Conservation (phyloP, 2,888 invertebrate genomes). For the Ectropis crepuscularia region DNA sequence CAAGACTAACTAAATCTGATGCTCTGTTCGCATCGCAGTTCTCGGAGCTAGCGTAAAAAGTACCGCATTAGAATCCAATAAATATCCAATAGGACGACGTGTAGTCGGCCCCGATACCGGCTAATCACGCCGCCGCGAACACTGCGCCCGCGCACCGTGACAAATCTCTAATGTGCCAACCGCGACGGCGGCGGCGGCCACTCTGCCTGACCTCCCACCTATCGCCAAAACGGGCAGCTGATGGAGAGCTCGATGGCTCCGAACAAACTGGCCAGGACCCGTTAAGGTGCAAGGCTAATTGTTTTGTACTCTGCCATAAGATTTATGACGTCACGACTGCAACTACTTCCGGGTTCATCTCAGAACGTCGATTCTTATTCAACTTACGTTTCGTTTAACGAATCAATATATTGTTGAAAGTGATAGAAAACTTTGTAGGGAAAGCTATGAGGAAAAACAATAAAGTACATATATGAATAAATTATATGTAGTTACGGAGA, state of each 20-base stretch:
- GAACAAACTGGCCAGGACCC: constrained; percentile 47
- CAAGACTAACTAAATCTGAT: neutral
- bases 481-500: constrained; percentile 18
- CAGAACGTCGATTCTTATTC: constrained; percentile 31
- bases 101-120: constrained; percentile 40
- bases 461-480: constrained; percentile 1
- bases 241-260: constrained; percentile 40
- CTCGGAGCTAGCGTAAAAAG: constrained; percentile 24
- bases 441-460: constrained; percentile 6
- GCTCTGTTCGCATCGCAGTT: constrained; percentile 4
- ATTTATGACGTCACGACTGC: constrained; percentile 70
- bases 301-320: constrained; percentile 60
- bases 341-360: constrained; percentile 51
- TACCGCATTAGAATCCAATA: constrained; percentile 40
- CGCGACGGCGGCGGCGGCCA: constrained; percentile 49
- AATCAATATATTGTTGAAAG: constrained; percentile 3
- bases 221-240: constrained; percentile 32
- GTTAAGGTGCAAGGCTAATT: constrained; percentile 72
- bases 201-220: constrained; percentile 42
- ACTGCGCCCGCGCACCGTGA: constrained; percentile 58
- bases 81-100: constrained; percentile 35
- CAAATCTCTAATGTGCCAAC: constrained; percentile 70
- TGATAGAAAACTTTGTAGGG: constrained; percentile 4
- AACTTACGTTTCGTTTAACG: constrained; percentile 17
- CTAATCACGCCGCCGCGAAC: constrained; percentile 52